Evolutionary conservation across 2,888 invertebrate species (phyloP).

Genomic region (Kryphioiulus occultus): DNA sequence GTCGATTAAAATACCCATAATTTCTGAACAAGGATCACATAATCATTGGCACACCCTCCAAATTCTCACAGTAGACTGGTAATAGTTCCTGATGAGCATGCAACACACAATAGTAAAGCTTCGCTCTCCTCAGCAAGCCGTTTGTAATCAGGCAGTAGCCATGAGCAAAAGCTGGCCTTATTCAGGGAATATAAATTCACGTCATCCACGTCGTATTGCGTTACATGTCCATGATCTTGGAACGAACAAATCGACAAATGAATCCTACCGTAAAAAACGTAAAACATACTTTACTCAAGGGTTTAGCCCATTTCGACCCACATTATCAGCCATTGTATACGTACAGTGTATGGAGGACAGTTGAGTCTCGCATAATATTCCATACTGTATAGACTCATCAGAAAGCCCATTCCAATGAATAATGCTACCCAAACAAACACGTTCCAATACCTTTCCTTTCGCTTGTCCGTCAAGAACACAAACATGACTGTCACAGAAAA

Average conservation of each 20-base stretch:
- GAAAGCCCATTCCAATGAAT: slow-evolving; percentile 77
- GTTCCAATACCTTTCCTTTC: slow-evolving; percentile 70
- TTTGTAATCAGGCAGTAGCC: not conserved
- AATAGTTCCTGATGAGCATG: not conserved
- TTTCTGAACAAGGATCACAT: not conserved
- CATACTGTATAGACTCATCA: slow-evolving; percentile 81
- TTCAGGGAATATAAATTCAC: not conserved
- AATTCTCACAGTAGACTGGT: not conserved
- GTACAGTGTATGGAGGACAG: slow-evolving; percentile 68
- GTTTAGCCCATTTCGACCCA: not conserved
- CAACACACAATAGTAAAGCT: not conserved
- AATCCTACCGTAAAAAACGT: slow-evolving; percentile 59
- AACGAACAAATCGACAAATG: slow-evolving; percentile 64
- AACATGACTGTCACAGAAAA: slow-evolving; percentile 58
- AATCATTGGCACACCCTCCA: not conserved
- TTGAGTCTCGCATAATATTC: slow-evolving; percentile 85
- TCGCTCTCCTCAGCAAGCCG: not conserved
- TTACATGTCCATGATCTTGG: slow-evolving; percentile 66
- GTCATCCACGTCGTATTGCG: not conserved
- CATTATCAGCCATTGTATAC: slow-evolving; percentile 47
- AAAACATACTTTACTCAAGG: slow-evolving; percentile 47
- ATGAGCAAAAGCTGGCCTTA: not conserved
- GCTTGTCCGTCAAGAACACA: slow-evolving; percentile 65
- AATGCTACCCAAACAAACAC: slow-evolving; percentile 84
- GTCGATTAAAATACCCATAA: not conserved